Base-by-base conservation (phyloP, 2,797 vertebrate species). In the Sebastes paucispinis region DNA sequence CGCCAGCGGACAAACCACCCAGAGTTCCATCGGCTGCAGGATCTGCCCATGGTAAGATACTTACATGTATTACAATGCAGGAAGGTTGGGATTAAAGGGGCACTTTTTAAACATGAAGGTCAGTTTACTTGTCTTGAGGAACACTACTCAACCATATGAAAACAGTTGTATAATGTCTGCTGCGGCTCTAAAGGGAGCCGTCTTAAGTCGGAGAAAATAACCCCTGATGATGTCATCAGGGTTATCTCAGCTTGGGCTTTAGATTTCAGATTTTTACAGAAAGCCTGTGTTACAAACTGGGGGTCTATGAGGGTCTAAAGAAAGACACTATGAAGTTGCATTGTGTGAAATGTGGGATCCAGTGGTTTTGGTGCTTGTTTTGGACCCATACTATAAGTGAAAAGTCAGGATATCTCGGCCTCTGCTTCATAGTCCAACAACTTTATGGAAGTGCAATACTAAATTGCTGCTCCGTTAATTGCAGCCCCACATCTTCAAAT, bases 1-100 rank as follows among this genome's bases (percentile, higher is more conserved):
- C 96, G 96, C 16, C 96, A 96, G 75, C 92, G 93, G 63, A 95
- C 92, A 58, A 92, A 91, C 82, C 95, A 95, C 81, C 96, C 97
- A 7, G 97, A 97, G 75, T 98, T 98, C 90, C 96, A 97, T 22
- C 95, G 97, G 31, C 95, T 98, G 76, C 97, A 98, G 85, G 97
- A 98, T 85, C 94, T 98, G 16, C 97, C 97, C 64, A 98, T 98
- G 97, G 97, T 97, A 82, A 96, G 73, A 68, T 18, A 88, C 8
- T 24, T 29, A 6, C 16, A n/a, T 24, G n/a, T 13, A 34, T 7
- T 25, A 62, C 18, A 63, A 18, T 14, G 29, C 47, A 72, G 22
- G 3, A 5, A 14, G 10, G 34, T 2, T 68, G 27, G 25, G 3
- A 32, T 39, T 63, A 43, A 72, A 43, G 39, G 39, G 14, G 39